phyloP scores from a whole-genome alignment of 2,113 vertebrate genomes.

The Herpetotheres cachinnans region DNA sequence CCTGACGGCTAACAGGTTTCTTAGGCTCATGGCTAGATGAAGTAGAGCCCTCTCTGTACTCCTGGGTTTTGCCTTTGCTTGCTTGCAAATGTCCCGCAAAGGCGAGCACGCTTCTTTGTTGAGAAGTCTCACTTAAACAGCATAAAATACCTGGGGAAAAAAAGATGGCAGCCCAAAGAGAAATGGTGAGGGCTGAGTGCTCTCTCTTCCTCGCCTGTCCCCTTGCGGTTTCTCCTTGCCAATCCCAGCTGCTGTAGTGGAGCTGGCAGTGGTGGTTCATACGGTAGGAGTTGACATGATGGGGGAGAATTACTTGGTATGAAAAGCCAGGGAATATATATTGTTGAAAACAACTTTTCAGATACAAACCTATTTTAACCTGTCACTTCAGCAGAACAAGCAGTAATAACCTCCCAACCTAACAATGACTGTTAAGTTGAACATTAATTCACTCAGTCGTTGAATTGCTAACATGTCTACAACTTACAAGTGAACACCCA shows the following conservation, averaged over 20 bases:
- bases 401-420: conserved; percentile 53
- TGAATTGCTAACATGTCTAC: conserved; percentile 73
- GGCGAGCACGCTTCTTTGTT: fast-evolving
- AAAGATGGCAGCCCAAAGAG: background rate
- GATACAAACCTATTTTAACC: conserved; percentile 28
- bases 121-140: background rate
- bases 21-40: background rate
- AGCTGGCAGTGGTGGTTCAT: background rate
- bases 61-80: background rate
- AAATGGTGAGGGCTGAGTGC: background rate
- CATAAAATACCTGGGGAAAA: background rate
- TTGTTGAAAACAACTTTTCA: conserved; percentile 31
- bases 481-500: conserved; percentile 74
- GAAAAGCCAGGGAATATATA: background rate
- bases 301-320: background rate
- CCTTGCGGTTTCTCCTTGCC: background rate
- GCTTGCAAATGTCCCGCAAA: background rate
- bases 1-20: background rate
- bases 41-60: background rate
- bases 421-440: conserved; percentile 64
- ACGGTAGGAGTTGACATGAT: background rate
- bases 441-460: conserved; percentile 72
- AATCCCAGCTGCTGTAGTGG: background rate
- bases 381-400: conserved; percentile 53
- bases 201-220: background rate